Conservation (phyloP, 2,888 invertebrate genomes). For the Eristalis pertinax region DNA sequence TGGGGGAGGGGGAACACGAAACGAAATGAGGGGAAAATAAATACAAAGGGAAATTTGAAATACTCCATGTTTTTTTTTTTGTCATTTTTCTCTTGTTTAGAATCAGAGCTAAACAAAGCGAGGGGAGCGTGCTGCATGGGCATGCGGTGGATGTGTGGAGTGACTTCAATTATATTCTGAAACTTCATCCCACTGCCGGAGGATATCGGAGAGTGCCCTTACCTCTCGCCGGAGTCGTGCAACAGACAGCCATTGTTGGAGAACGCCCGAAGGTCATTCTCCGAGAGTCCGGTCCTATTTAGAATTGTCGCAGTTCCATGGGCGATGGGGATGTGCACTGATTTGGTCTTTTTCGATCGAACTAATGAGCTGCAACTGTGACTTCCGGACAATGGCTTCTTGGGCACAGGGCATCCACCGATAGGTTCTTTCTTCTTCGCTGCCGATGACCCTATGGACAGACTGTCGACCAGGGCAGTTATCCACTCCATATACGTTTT, state of each 20-base stretch:
- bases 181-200: slow-evolving; percentile 7
- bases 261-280: slow-evolving; percentile 64
- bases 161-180: slow-evolving; percentile 17
- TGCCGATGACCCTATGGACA: slow-evolving; percentile 67
- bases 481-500: slow-evolving; percentile 77
- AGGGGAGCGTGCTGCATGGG: not conserved
- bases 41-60: slow-evolving; percentile 19
- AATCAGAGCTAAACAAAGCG: slow-evolving; percentile 38
- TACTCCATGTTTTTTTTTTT: not conserved
- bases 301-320: slow-evolving; percentile 76
- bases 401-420: not conserved
- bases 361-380: slow-evolving; percentile 75
- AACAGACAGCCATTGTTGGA: slow-evolving; percentile 38
- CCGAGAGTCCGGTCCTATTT: slow-evolving; percentile 75
- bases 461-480: slow-evolving; percentile 75
- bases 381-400: slow-evolving; percentile 65
- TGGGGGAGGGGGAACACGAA: not conserved
- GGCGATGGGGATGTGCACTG: slow-evolving; percentile 75
- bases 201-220: not conserved
- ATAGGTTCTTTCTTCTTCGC: slow-evolving; percentile 46
- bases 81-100: not conserved
- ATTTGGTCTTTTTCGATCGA: slow-evolving; percentile 59
- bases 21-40: slow-evolving; percentile 3
- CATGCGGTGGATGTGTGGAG: not conserved
- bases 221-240: slow-evolving; percentile 50